Base-by-base conservation (phyloP, 30 jellyfish, hydroid and myxozoan species). In the Clytia hemisphaerica region DNA sequence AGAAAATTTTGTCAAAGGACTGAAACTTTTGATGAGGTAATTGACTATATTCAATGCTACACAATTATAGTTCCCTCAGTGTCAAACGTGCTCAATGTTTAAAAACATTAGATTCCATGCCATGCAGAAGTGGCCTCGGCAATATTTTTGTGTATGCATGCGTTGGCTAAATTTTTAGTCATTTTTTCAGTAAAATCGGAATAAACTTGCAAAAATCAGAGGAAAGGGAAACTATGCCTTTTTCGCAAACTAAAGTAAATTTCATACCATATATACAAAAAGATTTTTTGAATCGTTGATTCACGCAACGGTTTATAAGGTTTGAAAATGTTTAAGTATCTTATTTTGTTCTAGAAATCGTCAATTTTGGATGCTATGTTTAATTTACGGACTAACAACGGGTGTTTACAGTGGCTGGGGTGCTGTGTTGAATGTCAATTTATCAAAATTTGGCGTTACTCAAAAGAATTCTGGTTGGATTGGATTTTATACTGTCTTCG, bases 331-430 rank as follows among this genome's bases (percentile, higher is more conserved):
- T 51, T 51, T 51, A 21, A 12, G 14, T 51, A 7, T 22, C 9
- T 51, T 21, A 9, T 7, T 16, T 18, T 4, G 16, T 45, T 47
- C 3, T 29, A 70, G 82, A 67, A 70, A 67, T 50, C 35, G 44
- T 4, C 79, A 37, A 14, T 70, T 70, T 46, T 70, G 82, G 82
- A 54, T 45, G 29, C 4, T 70, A 22, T 53, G 60, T 27, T 34
- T 70, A 26, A 67, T 70, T 33, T 70, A 70, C 25, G 82, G 82
- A 6, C 14, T 70, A 16, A 70, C 82, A 4, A 70, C 82, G 3
- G 82, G 82, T 3, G 82, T 70, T 50, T 70, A 47, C 53, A 70
- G 82, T 28, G 82, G 82, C 22, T 70, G 82, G 82, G 82, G 82
- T 31, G 82, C 82, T 14, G 82, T 70, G 14, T 34, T 70, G 59